Percentiles rank a stretch among this genome's conserved stretches.
phyloP scores from a whole-genome alignment of 2,113 vertebrate species.

The Aleadryas rufinucha region DNA sequence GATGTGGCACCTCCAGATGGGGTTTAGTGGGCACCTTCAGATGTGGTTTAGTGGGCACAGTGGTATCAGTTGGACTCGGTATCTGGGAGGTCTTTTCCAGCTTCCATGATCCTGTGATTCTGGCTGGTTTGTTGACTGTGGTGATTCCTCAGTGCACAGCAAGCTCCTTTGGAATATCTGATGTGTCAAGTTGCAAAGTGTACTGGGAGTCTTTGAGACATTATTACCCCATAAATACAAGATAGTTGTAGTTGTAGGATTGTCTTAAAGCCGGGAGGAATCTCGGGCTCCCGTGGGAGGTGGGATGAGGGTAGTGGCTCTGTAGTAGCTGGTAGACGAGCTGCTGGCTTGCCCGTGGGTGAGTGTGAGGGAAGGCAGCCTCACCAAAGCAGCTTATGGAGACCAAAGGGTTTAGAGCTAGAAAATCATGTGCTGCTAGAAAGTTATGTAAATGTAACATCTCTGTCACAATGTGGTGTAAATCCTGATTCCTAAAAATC shows the following conservation, averaged over 20 bases:
- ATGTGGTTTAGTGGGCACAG: rapidly evolving
- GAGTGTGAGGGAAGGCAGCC: conserved; percentile 15
- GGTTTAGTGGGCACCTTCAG: neutral
- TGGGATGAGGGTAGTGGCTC: conserved; percentile 37
- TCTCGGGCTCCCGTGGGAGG: neutral
- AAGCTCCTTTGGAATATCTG: neutral
- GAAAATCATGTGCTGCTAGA: neutral
- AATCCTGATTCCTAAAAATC: neutral
- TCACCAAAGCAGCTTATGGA: conserved; percentile 4
- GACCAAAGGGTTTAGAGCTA: neutral
- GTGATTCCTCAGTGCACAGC: neutral
- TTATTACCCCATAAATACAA: neutral
- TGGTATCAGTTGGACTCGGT: rapidly evolving
- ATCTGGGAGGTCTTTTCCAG: neutral
- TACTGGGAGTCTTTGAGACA: neutral
- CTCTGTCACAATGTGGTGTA: neutral
- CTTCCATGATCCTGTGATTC: neutral
- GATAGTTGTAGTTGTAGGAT: conserved; percentile 13
- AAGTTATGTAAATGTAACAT: neutral
- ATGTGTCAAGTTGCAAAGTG: neutral
- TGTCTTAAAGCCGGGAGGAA: neutral
- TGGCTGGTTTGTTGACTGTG: neutral
- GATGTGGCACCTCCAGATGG: neutral
- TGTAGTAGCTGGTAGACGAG: conserved; percentile 31
- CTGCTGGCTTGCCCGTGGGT: neutral